Percentiles rank a stretch among this genome's conserved stretches.
phyloP scores from a whole-genome alignment of 1,140 invertebrate genomes.

The Drosophila lacertosa region DNA sequence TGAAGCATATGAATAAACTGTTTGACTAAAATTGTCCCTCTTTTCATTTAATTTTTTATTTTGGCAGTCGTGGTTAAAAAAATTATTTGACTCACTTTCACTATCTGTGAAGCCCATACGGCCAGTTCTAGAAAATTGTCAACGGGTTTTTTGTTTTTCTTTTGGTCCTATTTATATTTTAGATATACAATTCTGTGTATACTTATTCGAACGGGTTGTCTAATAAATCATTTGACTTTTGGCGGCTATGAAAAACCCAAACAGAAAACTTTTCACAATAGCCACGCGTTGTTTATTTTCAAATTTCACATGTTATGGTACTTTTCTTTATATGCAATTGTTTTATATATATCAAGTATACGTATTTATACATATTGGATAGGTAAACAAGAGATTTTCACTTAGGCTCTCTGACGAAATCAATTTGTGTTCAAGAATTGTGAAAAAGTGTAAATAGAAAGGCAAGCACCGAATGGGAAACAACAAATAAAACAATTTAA shows the following conservation, averaged over 20 bases:
- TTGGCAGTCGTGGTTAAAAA: constrained; percentile 32
- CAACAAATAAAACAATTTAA: constrained; percentile 16
- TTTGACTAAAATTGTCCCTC: constrained; percentile 14
- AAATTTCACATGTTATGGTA: neutral
- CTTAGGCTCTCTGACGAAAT: constrained; percentile 61
- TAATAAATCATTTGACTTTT: constrained; percentile 49
- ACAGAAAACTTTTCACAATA: constrained; percentile 27
- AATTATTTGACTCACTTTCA: constrained; percentile 21
- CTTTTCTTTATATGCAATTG: neutral
- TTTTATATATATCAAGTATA: constrained; percentile 1
- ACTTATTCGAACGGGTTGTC: constrained; percentile 3
- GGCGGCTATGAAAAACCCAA: constrained; percentile 23
- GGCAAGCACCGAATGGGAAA: constrained; percentile 30
- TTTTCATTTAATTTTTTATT: neutral
- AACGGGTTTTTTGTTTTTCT: constrained; percentile 25
- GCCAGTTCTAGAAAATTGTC: constrained; percentile 49
- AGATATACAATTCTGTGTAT: neutral
- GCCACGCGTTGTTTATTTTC: constrained; percentile 37
- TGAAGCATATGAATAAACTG: constrained; percentile 20
- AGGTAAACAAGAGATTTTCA: constrained; percentile 66
- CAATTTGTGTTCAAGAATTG: constrained; percentile 54
- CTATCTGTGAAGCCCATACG: constrained; percentile 34
- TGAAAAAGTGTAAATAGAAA: constrained; percentile 43
- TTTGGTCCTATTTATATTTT: constrained; percentile 7
- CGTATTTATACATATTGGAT: constrained; percentile 20